Evolutionary conservation across 2,113 vertebrate species (phyloP).

Genomic region (Oxygymnocypris stewartii): DNA sequence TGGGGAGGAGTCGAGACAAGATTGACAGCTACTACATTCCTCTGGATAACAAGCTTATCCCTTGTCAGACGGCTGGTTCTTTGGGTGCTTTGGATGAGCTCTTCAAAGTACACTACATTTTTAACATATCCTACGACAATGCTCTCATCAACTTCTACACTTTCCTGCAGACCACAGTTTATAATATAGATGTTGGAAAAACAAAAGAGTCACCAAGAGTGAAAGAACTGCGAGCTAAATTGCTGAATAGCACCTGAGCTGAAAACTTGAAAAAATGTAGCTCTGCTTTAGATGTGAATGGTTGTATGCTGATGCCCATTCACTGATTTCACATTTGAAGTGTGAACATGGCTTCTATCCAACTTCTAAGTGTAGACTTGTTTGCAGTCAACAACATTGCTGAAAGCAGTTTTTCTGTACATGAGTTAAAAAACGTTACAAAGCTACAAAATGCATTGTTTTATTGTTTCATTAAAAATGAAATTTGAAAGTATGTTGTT

Average conservation of each 20-base stretch:
- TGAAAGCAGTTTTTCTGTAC: constrained; percentile 41
- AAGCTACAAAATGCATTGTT: no score
- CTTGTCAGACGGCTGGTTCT: constrained; percentile 38
- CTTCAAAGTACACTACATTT: constrained; percentile 52
- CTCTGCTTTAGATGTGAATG: constrained; percentile 51
- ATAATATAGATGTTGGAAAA: constrained; percentile 49
- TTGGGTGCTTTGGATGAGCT: constrained; percentile 48
- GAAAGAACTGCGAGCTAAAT: constrained; percentile 34
- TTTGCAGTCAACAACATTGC: constrained; percentile 45
- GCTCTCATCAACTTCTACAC: constrained; percentile 43
- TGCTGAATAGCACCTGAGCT: constrained; percentile 29
- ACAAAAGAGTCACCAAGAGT: constrained; percentile 51
- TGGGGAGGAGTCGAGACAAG: constrained; percentile 36
- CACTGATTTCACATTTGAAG: constrained; percentile 43
- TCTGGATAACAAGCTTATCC: constrained; percentile 44
- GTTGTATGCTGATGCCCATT: constrained; percentile 2
- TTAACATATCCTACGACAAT: constrained; percentile 52
- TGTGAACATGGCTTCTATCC: constrained; percentile 54
- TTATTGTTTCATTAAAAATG: no score
- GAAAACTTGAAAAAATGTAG: neutral
- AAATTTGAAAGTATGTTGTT: no score
- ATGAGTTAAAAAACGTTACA: no score
- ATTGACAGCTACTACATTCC: constrained; percentile 55
- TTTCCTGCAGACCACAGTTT: constrained; percentile 56
- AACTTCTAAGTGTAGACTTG: constrained; percentile 10